Base-by-base conservation (phyloP, 2,797 vertebrate species). In the Danio albolineatus region DNA sequence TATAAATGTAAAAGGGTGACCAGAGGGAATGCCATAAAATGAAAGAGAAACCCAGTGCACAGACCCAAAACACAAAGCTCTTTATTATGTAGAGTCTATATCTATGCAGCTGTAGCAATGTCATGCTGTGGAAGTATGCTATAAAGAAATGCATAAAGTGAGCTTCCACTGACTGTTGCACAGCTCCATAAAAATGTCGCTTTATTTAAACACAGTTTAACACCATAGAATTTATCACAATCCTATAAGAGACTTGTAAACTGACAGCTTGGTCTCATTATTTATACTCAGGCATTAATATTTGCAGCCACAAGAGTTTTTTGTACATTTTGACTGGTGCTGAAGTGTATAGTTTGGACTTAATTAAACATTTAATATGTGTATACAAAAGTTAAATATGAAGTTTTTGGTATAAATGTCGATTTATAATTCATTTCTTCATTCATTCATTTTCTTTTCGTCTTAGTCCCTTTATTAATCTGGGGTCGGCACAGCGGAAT, bases 181-280 rank as follows among this genome's bases (percentile, higher is more conserved):
- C 19, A 48, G 44, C 53, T 67, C 36, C 28, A 77, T 69, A 77
- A 77, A 67, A 67, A 7, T 4, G 8, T 59, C 12, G 44, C 41
- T 59, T 48, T 57, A 69, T 77, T 77, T 69, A 6, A 67, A 57
- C 41, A 19, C 75, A 59, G 64, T 77, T 77, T 67, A 66, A 38
- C 64, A 76, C 41, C 19, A 14, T 76, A 48, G 56, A 54, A 38
- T 36, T 48, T 4, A 67, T 59, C 53, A 39, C 53, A 66, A 21
- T 66, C 49, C 51, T 56, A 10, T 67, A 48, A 46, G 65, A 67
- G 21, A 77, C 77, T 16, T 57, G 41, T 77, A 77, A 67, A 67
- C 41, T 36, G 51, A 41, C 51, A 43, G 51, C 28, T 28, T 28
- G 28, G 3, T 28, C 28, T 28, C 3, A 28, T 28, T 28, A 28